Evolutionary conservation across 1,140 invertebrate species (phyloP).

Genomic region (Heliconius eleuchia): DNA sequence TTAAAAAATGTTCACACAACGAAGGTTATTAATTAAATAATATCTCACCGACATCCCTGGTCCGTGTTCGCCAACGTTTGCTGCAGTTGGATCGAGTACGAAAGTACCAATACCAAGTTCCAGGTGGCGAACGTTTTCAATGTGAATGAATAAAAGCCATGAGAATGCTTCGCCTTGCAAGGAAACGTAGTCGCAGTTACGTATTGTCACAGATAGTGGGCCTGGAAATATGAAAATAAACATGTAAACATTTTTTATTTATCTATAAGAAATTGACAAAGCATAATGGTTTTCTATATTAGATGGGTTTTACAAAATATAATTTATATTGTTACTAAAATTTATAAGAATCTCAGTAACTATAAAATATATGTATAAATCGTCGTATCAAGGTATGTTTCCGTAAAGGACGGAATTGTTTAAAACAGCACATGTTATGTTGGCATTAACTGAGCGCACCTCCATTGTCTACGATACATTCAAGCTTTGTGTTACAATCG

Average conservation of each 20-base stretch:
- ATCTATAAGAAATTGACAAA: not conserved
- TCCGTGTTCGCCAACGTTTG: slow-evolving; percentile 70
- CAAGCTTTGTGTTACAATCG: slow-evolving; percentile 55
- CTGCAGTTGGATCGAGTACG: slow-evolving; percentile 81
- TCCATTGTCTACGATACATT: slow-evolving; percentile 60
- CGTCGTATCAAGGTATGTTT: not conserved
- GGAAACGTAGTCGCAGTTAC: slow-evolving; percentile 80
- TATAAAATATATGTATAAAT: not conserved
- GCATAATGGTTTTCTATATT: not conserved
- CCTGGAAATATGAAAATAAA: slow-evolving; percentile 64
- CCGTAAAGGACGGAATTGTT: not conserved
- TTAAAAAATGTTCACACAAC: not conserved
- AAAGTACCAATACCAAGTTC: slow-evolving; percentile 83
- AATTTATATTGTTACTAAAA: no score
- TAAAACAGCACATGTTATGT: slow-evolving; percentile 21
- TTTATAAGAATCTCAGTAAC: not conserved
- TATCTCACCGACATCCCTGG: slow-evolving; percentile 70
- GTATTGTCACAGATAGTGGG: slow-evolving; percentile 83
- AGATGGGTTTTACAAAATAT: no score
- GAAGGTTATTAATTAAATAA: not conserved
- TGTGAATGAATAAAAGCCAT: slow-evolving; percentile 83
- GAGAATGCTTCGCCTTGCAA: slow-evolving; percentile 85
- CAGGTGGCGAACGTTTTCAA: slow-evolving; percentile 82
- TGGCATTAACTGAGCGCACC: slow-evolving; percentile 25
- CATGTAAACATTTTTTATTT: not conserved